Evolutionary conservation across 2,888 invertebrate species (phyloP).

Genomic region (Oscheius sp.): DNA sequence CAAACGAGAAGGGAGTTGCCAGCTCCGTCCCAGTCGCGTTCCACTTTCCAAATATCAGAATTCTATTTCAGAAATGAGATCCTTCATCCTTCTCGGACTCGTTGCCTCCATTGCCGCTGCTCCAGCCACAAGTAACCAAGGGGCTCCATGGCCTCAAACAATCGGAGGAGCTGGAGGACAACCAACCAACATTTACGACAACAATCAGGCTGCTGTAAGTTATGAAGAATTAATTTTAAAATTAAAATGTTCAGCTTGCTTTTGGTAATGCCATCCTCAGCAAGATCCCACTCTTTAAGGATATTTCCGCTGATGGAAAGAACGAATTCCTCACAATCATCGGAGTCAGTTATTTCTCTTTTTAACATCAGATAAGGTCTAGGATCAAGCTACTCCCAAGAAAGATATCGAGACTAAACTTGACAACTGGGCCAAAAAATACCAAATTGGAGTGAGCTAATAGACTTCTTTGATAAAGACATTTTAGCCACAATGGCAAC

Average conservation of each 20-base stretch:
- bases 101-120: not conserved
- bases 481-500: not conserved
- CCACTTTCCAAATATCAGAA: not conserved
- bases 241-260: not conserved
- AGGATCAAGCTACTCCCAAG: not conserved
- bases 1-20: not conserved
- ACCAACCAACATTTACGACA: too few relatives aligned
- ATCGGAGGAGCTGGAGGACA: not conserved
- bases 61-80: not conserved
- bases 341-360: not conserved
- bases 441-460: not conserved
- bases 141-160: not conserved
- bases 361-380: not conserved
- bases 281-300: not conserved
- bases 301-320: not conserved
- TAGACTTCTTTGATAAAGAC: not conserved
- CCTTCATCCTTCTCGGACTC: not conserved
- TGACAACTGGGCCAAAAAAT: not conserved
- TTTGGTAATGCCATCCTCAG: not conserved
- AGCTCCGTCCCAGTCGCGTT: not conserved
- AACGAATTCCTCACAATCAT: not conserved
- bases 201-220: not conserved
- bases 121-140: not conserved
- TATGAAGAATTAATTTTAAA: not conserved
- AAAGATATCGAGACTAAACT: not conserved